Evolutionary conservation across 2,888 invertebrate genomes (phyloP).

Genomic region (Ceraclea dissimilis): DNA sequence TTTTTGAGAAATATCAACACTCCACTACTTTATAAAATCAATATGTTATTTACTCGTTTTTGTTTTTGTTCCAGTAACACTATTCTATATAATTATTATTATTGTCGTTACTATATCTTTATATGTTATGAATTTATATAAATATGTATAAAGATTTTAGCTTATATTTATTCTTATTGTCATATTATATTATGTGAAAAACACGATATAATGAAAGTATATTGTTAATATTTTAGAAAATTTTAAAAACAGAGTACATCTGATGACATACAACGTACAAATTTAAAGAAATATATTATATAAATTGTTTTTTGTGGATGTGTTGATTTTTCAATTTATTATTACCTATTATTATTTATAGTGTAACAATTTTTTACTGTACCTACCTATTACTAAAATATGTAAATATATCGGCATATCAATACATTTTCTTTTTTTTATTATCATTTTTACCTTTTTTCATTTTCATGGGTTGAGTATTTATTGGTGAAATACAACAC

Average conservation of each 20-base stretch:
- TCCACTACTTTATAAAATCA: not conserved
- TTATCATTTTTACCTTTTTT: not conserved
- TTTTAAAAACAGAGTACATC: conserved; percentile 51
- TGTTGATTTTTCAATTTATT: conserved; percentile 15
- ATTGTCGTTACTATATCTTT: not conserved
- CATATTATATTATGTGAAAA: not conserved
- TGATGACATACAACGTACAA: conserved; percentile 62
- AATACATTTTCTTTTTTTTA: conserved; percentile 8
- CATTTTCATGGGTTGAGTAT: not conserved
- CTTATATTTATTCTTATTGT: not conserved
- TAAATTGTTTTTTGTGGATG: conserved; percentile 15
- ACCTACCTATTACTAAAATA: not conserved
- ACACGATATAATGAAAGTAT: not conserved
- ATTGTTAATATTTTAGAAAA: conserved; percentile 23
- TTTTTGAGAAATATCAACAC: no score
- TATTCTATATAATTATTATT: not conserved
- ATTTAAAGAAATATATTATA: conserved; percentile 30
- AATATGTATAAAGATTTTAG: not conserved
- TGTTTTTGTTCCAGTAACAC: not conserved
- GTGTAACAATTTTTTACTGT: not conserved
- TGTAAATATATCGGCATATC: conserved; percentile 21
- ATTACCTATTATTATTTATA: conserved; percentile 9
- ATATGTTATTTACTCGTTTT: not conserved
- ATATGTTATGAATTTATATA: not conserved
- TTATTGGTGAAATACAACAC: no score